Conservation (phyloP, 2,113 vertebrate species). For the Phalacrocorax aristotelis region DNA sequence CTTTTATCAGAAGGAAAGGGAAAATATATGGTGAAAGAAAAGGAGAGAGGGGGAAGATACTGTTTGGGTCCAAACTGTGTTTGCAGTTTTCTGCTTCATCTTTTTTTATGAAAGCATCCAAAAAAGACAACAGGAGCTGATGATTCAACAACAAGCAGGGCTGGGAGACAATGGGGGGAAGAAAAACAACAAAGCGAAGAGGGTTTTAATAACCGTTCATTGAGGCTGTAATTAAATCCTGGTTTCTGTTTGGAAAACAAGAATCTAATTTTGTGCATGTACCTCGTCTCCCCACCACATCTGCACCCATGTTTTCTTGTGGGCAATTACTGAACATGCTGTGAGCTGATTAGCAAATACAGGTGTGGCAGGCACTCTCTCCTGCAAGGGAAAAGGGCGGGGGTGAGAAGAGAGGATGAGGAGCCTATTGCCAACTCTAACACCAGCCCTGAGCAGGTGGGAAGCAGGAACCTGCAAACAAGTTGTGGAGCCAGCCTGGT, state of each 20-base stretch:
- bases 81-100: slow-evolving; percentile 63
- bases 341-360: slow-evolving; percentile 72
- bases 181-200: slow-evolving; percentile 52
- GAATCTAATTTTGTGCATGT: slow-evolving; percentile 75
- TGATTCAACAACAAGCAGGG: slow-evolving; percentile 71
- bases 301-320: slow-evolving; percentile 71
- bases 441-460: neutral
- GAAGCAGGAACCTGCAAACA: neutral
- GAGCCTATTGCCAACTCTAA: neutral
- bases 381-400: neutral
- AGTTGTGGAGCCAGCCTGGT: neutral
- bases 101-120: slow-evolving; percentile 67
- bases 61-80: slow-evolving; percentile 62
- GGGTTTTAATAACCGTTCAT: slow-evolving; percentile 79
- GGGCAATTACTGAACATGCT: slow-evolving; percentile 67
- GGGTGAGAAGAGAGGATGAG: neutral
- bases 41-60: slow-evolving; percentile 9
- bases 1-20: slow-evolving; percentile 20
- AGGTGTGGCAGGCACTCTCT: slow-evolving; percentile 55
- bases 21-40: neutral
- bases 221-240: slow-evolving; percentile 80
- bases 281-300: slow-evolving; percentile 54
- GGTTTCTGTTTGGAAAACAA: slow-evolving; percentile 82
- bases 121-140: slow-evolving; percentile 67
- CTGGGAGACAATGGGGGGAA: slow-evolving; percentile 73